These are phyloP conservation scores for Strigamia transsilvanica DNA, from an alignment of 2,888 invertebrate genomes.

Conservation along the genomic window DNA sequence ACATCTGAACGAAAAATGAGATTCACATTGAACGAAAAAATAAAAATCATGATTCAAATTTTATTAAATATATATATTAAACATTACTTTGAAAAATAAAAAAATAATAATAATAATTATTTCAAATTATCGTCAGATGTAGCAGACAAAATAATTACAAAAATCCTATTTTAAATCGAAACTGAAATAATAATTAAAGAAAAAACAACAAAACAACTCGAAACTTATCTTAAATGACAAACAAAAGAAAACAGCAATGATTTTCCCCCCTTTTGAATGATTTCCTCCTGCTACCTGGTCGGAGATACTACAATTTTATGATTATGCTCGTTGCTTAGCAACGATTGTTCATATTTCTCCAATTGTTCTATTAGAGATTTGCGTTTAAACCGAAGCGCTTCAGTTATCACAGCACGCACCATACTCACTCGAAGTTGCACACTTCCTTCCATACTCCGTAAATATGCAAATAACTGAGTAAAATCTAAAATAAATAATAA, in stretches of 20 bases:
- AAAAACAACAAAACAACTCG: no score
- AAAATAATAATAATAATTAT: neutral
- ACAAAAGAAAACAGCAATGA: slow-evolving; percentile 28
- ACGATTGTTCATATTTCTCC: slow-evolving; percentile 58
- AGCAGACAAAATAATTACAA: slow-evolving; percentile 10
- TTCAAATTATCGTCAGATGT: no score
- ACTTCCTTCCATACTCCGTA: slow-evolving; percentile 76
- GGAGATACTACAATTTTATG: slow-evolving; percentile 50
- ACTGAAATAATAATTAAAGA: neutral
- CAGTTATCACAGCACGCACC: slow-evolving; percentile 76
- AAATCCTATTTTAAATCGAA: neutral
- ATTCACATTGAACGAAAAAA: neutral
- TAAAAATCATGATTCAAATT: neutral
- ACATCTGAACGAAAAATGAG: neutral
- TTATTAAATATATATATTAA: neutral
- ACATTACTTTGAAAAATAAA: neutral
- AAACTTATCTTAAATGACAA: neutral
- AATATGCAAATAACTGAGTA: slow-evolving; percentile 73
- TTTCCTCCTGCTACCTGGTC: slow-evolving; percentile 51
- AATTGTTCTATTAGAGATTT: slow-evolving; percentile 70
- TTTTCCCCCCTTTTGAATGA: neutral
- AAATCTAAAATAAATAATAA: slow-evolving; percentile 70
- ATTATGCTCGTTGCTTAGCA: slow-evolving; percentile 55
- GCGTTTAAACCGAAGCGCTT: slow-evolving; percentile 80
- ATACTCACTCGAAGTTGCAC: slow-evolving; percentile 75